A percentile compares a stretch with the other conserved stretches of the same genome.
phyloP scores from a whole-genome alignment of 2,797 vertebrate species.

The Chelon auratus region DNA sequence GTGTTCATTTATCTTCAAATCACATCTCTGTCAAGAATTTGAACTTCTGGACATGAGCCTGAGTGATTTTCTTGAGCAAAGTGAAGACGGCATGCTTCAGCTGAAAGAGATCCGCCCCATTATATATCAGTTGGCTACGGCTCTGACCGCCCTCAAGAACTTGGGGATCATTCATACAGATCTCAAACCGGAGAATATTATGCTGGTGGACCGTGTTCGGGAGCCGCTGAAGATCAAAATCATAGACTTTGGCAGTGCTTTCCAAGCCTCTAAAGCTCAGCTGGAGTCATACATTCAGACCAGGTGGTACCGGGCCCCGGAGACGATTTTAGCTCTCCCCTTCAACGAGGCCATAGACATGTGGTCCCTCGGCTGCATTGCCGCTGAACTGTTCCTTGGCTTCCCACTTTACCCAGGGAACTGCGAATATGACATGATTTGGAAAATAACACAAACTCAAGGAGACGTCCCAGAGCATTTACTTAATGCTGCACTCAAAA shows the following conservation, averaged over 20 bases:
- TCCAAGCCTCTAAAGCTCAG: background rate
- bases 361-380: constrained; percentile 25
- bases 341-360: background rate
- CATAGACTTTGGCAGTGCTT: constrained; percentile 33
- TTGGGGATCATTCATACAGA: background rate
- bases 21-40: constrained; percentile 27
- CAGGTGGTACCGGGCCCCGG: background rate
- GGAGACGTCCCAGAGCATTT: constrained; percentile 1
- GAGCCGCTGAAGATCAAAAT: constrained; percentile 30
- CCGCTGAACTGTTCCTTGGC: constrained; percentile 4
- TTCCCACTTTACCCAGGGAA: background rate
- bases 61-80: background rate
- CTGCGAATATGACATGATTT: constrained; percentile 7
- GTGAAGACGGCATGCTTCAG: background rate
- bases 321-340: background rate
- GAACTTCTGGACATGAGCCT: constrained; percentile 29
- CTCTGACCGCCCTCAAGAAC: constrained; percentile 1
- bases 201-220: constrained; percentile 20
- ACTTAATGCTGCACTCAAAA: constrained; percentile 1
- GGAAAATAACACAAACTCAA: constrained; percentile 6
- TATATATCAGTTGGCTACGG: constrained; percentile 30
- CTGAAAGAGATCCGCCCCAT: constrained; percentile 28
- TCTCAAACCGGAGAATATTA: constrained; percentile 38
- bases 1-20: background rate
- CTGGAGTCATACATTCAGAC: background rate